Conservation (phyloP, 2,113 vertebrate species). For the Salvelinus namaycush region DNA sequence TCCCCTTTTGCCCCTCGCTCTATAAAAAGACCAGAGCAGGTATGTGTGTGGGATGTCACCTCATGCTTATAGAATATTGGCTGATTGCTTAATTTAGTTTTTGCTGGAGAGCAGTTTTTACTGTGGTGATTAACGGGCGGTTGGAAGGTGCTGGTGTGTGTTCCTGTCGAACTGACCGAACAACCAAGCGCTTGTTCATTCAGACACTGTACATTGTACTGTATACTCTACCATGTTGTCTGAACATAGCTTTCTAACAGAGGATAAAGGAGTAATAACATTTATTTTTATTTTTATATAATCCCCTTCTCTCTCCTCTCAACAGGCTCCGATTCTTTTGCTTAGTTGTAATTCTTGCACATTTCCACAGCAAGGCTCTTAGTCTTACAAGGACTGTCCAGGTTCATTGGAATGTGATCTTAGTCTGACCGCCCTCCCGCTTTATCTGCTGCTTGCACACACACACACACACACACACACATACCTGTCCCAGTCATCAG, state of each 20-base stretch:
- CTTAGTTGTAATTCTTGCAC: constrained; percentile 26
- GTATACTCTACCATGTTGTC: background rate
- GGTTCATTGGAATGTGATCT: constrained; percentile 24
- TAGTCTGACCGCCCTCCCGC: too few relatives aligned
- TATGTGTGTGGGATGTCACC: constrained; percentile 7
- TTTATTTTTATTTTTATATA: background rate
- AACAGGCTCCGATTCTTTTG: constrained; percentile 13
- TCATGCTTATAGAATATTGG: constrained; percentile 43
- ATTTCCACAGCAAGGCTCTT: constrained; percentile 21
- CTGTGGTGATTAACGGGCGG: constrained; percentile 29
- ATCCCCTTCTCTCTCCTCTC: background rate
- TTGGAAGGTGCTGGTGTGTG: background rate
- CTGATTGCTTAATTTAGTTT: constrained; percentile 62
- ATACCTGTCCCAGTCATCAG: background rate
- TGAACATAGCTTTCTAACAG: background rate
- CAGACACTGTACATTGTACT: background rate
- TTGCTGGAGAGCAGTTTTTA: constrained; percentile 43
- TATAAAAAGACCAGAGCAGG: constrained; percentile 69
- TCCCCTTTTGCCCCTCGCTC: constrained; percentile 8
- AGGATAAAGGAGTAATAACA: background rate
- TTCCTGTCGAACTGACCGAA: too few relatives aligned
- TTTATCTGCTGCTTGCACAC: background rate
- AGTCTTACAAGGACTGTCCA: background rate
- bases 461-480: background rate
- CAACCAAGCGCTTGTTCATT: background rate